These are phyloP conservation scores for Drosophila mojavensis DNA, from an alignment of 1,140 invertebrate species.

Conservation along the genomic window DNA sequence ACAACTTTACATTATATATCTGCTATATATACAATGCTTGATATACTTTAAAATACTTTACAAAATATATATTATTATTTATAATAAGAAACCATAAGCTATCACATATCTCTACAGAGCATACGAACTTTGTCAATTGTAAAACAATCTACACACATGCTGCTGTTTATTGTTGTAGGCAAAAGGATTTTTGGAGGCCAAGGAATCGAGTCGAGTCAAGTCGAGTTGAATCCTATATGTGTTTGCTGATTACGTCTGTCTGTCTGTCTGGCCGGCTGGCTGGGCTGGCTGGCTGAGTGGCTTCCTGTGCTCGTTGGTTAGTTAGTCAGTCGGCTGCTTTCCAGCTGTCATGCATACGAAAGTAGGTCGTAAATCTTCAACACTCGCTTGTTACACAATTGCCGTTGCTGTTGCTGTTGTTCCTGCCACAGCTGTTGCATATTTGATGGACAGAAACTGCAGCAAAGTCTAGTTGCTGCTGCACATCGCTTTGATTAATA, in stretches of 20 bases:
- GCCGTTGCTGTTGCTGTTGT: constrained; percentile 19
- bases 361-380: constrained; percentile 76
- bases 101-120: background rate
- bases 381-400: constrained; percentile 47
- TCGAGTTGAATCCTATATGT: constrained; percentile 3
- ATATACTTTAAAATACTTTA: too few relatives aligned
- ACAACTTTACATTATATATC: too few relatives aligned
- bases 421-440: constrained; percentile 55
- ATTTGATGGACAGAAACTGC: constrained; percentile 61
- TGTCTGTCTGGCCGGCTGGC: too few relatives aligned
- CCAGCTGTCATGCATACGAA: constrained; percentile 79
- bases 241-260: constrained; percentile 8
- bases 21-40: too few relatives aligned
- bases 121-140: background rate
- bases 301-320: constrained; percentile 48
- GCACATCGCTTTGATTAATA: constrained; percentile 72
- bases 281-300: background rate
- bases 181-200: constrained; percentile 26
- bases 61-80: too few relatives aligned
- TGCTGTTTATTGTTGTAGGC: constrained; percentile 8
- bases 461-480: constrained; percentile 7
- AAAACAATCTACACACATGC: background rate
- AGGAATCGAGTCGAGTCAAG: constrained; percentile 5
- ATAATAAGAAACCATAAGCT: too few relatives aligned
- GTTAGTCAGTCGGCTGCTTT: constrained; percentile 68